Conservation (phyloP, 2,113 vertebrate species). For the Poecilia latipinna region DNA sequence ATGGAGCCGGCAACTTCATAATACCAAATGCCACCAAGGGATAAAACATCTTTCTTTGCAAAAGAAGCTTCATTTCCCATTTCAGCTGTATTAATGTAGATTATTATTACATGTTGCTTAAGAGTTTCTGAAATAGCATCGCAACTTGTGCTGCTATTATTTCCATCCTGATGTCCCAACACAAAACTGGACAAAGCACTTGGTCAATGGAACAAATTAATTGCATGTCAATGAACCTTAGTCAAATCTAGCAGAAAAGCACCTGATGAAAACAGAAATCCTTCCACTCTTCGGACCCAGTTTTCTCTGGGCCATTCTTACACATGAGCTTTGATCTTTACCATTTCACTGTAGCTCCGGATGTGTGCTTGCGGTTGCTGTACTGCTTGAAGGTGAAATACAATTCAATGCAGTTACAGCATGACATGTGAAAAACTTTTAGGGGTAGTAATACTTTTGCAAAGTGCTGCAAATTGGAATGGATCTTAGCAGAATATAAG, state of each 20-base stretch:
- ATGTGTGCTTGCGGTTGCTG: too few species aligned
- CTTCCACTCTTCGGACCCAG: too few species aligned
- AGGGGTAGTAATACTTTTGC: neutral
- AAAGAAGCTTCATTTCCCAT: too few species aligned
- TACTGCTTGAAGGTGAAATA: too few species aligned
- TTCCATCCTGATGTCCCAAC: neutral
- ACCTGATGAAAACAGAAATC: too few species aligned
- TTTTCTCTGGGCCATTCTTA: too few species aligned
- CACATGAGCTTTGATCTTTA: too few species aligned
- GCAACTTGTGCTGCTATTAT: neutral
- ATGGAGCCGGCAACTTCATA: neutral
- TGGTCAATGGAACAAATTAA: neutral
- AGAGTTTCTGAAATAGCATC: neutral
- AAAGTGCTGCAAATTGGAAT: neutral
- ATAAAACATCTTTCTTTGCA: too few species aligned
- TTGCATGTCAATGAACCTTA: neutral
- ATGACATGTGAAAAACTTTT: neutral
- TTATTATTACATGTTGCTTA: neutral
- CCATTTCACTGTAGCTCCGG: too few species aligned
- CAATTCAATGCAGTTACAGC: neutral
- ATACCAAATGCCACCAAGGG: neutral
- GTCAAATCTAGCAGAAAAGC: neutral
- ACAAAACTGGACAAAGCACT: neutral
- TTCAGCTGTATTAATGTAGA: neutral
- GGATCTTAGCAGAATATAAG: neutral